Conservation (phyloP, 92 coral and sea anemone species). For the Pocillopora grandis region DNA sequence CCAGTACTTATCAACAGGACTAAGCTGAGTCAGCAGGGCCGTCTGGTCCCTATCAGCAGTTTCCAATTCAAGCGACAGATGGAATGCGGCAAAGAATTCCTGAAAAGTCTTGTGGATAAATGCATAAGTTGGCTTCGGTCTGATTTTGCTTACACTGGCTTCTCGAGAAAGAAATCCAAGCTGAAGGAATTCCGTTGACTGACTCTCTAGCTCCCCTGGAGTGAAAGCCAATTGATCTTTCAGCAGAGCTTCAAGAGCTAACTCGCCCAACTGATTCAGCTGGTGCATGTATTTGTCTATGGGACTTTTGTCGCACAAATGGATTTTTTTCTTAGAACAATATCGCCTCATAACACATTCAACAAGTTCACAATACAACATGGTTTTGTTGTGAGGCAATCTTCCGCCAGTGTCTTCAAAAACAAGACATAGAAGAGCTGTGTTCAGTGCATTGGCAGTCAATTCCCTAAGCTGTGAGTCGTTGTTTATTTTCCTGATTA, state of each 20-base stretch:
- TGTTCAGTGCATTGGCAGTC: background rate
- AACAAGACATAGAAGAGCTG: too few relatives aligned
- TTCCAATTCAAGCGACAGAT: background rate
- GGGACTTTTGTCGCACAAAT: background rate
- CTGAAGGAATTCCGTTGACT: background rate
- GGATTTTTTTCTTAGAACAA: background rate
- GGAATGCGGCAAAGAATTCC: constrained; percentile 1
- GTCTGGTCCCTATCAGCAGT: background rate
- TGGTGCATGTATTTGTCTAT: background rate
- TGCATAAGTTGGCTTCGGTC: background rate
- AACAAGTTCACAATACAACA: background rate
- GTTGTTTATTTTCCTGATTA: background rate
- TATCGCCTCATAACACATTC: background rate
- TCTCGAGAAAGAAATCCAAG: background rate
- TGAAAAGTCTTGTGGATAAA: constrained; percentile 21
- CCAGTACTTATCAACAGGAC: constrained; percentile 21
- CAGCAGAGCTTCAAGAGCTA: background rate
- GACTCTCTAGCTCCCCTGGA: background rate
- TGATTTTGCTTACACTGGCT: background rate
- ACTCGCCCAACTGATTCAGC: background rate
- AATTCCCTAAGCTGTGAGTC: background rate
- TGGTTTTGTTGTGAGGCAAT: too few relatives aligned
- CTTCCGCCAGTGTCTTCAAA: too few relatives aligned
- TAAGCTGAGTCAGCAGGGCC: background rate
- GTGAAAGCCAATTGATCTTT: background rate